Evolutionary conservation across 1,140 invertebrate species (phyloP).

Genomic region (Periplaneta americana): DNA sequence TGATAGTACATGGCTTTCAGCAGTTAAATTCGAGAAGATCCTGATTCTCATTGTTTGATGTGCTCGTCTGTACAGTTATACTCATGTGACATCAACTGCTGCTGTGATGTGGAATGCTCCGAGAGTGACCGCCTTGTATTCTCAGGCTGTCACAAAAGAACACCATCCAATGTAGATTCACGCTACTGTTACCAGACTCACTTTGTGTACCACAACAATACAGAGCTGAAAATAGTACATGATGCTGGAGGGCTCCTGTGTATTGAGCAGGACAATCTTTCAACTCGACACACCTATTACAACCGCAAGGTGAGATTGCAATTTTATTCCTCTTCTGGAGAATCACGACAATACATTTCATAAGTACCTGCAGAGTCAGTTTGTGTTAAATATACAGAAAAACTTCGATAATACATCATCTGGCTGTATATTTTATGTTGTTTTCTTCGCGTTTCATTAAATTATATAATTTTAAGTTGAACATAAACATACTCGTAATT

Average conservation of each 20-base stretch:
- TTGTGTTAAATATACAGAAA: too few species aligned
- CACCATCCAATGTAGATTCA: conserved; percentile 28
- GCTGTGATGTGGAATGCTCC: conserved; percentile 65
- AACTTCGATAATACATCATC: too few species aligned
- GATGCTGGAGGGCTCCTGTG: conserved; percentile 49
- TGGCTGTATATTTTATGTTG: too few species aligned
- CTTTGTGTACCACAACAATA: conserved; percentile 41
- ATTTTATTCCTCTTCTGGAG: too few species aligned
- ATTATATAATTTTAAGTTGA: too few species aligned
- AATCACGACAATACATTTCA: too few species aligned
- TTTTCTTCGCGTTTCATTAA: too few species aligned
- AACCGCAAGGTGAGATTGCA: conserved; percentile 6
- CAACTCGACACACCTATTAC: conserved; percentile 25
- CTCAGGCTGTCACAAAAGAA: conserved; percentile 39
- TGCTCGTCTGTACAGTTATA: conserved; percentile 36
- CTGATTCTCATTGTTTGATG: too few species aligned
- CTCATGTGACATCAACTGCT: conserved; percentile 68
- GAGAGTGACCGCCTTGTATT: conserved; percentile 49
- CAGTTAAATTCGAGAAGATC: too few species aligned
- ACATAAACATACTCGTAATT: too few species aligned
- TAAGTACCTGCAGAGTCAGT: too few species aligned
- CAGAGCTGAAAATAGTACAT: conserved; percentile 33
- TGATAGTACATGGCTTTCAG: too few species aligned
- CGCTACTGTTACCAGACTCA: conserved; percentile 37
- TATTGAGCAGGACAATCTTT: conserved; percentile 50